These are phyloP conservation scores for Hetaerina americana DNA, from an alignment of 1,140 invertebrate species.

Conservation along the genomic window DNA sequence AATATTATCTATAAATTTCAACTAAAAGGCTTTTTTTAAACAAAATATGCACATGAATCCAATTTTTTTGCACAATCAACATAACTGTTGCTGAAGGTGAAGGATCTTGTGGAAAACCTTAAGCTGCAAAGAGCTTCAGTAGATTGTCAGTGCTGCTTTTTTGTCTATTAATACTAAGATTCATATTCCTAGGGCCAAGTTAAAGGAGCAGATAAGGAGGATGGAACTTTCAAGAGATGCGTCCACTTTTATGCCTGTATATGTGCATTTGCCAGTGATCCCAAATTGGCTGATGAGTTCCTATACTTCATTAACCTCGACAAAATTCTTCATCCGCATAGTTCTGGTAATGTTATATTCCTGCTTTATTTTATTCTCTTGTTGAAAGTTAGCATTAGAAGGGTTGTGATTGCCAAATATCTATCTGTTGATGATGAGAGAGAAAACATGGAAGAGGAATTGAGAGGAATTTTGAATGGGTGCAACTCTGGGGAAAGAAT, in stretches of 20 bases:
- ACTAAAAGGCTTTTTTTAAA: too few species aligned
- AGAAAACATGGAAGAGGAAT: too few species aligned
- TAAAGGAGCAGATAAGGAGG: slow-evolving; percentile 9
- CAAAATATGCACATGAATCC: too few species aligned
- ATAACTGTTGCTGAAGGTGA: too few species aligned
- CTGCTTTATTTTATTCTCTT: too few species aligned
- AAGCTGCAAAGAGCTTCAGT: too few species aligned
- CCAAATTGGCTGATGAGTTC: slow-evolving; percentile 54
- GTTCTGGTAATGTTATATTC: background rate
- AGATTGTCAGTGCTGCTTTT: background rate
- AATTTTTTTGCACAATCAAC: background rate
- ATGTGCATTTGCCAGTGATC: slow-evolving; percentile 63
- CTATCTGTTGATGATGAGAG: too few species aligned
- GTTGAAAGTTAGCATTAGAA: too few species aligned
- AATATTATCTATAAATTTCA: too few species aligned
- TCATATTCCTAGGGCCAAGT: background rate
- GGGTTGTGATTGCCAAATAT: too few species aligned
- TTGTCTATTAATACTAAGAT: background rate
- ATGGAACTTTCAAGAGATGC: slow-evolving; percentile 27
- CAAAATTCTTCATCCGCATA: background rate
- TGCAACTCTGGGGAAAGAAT: too few species aligned
- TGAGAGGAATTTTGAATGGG: too few species aligned
- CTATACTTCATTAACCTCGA: slow-evolving; percentile 8
- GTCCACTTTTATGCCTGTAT: slow-evolving; percentile 60
- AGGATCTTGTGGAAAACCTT: slow-evolving; percentile 13